A percentile compares a stretch with the other conserved stretches of the same genome.
Conservation (phyloP, 2,113 vertebrate species). For the Peromyscus leucopus region DNA sequence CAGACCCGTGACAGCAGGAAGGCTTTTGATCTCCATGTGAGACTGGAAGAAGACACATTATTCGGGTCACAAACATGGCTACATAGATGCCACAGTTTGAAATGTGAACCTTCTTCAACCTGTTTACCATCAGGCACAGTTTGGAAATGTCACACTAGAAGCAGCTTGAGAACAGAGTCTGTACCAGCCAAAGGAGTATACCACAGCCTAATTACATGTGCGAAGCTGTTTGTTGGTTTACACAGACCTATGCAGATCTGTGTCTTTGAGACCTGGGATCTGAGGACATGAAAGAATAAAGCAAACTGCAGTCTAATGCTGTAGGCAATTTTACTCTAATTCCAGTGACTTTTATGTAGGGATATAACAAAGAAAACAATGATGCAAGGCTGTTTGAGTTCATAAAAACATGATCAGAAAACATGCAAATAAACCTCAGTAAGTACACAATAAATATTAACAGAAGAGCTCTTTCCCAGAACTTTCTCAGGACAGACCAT, state of each 20-base stretch:
- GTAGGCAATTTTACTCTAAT: background rate
- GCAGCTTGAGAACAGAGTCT: background rate
- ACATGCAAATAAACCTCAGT: background rate
- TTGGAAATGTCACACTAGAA: slow-evolving; percentile 57
- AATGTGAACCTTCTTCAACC: background rate
- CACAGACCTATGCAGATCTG: background rate
- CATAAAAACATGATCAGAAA: background rate
- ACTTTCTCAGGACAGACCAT: background rate
- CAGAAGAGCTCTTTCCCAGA: background rate
- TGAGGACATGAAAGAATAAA: background rate
- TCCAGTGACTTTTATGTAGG: background rate
- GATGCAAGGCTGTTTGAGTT: background rate
- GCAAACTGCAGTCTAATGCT: background rate
- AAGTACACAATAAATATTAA: background rate
- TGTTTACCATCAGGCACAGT: background rate
- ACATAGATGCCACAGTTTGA: background rate
- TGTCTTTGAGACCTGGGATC: background rate
- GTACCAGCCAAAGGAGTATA: background rate
- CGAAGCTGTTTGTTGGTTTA: background rate
- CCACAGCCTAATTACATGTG: background rate
- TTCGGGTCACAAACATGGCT: slow-evolving; percentile 21
- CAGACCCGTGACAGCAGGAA: background rate
- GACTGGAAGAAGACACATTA: background rate
- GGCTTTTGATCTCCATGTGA: slow-evolving; percentile 20
- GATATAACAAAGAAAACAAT: background rate